Evolutionary conservation across 2,797 vertebrate genomes (phyloP).

Genomic region (Oreonectes daqikongensis): DNA sequence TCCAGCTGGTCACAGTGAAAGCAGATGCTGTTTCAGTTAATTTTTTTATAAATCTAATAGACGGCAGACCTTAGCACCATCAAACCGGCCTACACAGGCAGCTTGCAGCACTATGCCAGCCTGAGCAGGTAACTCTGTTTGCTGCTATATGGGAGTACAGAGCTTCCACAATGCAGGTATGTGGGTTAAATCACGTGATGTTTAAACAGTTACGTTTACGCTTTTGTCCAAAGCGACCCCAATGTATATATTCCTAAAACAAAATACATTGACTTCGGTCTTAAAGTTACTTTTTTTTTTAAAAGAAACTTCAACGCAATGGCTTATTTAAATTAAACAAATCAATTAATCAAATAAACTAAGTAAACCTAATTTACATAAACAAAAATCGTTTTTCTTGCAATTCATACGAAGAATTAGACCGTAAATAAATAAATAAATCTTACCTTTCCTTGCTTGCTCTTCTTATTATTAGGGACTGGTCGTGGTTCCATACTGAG

Average conservation of each 20-base stretch:
- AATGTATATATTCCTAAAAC: too few relatives aligned
- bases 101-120: not conserved
- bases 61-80: too few relatives aligned
- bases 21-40: not conserved
- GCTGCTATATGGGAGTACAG: too few relatives aligned
- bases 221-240: too few relatives aligned
- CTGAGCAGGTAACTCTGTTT: not conserved
- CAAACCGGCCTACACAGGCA: too few relatives aligned
- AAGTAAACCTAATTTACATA: not conserved
- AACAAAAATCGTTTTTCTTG: too few relatives aligned
- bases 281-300: too few relatives aligned
- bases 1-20: not conserved
- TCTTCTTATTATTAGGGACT: conserved; percentile 33
- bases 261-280: not conserved
- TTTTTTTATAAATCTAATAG: too few relatives aligned
- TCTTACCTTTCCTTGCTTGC: conserved; percentile 54
- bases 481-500: conserved; percentile 47
- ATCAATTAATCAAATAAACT: too few relatives aligned
- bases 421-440: not conserved
- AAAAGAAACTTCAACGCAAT: too few relatives aligned
- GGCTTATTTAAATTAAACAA: too few relatives aligned
- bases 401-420: not conserved
- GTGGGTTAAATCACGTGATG: not conserved
- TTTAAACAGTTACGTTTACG: too few relatives aligned
- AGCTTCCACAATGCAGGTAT: not conserved